phyloP scores from a whole-genome alignment of 64 coral and sea anemone genomes.

The Pachyseris speciosa region DNA sequence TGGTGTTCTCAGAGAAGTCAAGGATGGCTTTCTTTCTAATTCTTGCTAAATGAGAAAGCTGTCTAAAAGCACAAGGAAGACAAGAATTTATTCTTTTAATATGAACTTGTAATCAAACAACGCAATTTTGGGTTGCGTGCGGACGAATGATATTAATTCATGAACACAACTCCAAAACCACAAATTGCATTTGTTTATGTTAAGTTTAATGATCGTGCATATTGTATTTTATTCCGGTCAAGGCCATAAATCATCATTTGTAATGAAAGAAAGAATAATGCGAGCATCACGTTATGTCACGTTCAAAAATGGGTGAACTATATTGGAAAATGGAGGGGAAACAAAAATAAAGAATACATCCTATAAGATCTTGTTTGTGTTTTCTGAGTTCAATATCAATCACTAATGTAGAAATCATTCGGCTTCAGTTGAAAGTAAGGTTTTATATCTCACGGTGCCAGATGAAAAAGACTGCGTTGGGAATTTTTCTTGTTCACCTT shows the following conservation, averaged over 20 bases:
- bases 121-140: constrained; percentile 38
- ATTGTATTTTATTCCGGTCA: constrained; percentile 49
- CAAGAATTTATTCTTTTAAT: background rate
- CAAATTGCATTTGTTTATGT: constrained; percentile 62
- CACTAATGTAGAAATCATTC: constrained; percentile 3
- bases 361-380: constrained; percentile 38
- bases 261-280: constrained; percentile 7
- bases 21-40: background rate
- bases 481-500: background rate
- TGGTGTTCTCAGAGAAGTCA: background rate
- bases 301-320: constrained; percentile 5
- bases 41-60: background rate
- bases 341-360: background rate
- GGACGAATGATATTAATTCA: constrained; percentile 19
- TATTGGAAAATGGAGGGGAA: constrained; percentile 6
- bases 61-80: background rate
- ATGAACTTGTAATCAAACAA: background rate
- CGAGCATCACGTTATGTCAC: background rate
- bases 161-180: constrained; percentile 26
- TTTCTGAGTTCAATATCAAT: constrained; percentile 33
- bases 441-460: background rate
- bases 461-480: background rate
- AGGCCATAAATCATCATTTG: constrained; percentile 19
- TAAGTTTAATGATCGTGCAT: constrained; percentile 44
- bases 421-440: background rate